phyloP scores from a whole-genome alignment of 2,888 invertebrate genomes.

The Schizaphis graminum region DNA sequence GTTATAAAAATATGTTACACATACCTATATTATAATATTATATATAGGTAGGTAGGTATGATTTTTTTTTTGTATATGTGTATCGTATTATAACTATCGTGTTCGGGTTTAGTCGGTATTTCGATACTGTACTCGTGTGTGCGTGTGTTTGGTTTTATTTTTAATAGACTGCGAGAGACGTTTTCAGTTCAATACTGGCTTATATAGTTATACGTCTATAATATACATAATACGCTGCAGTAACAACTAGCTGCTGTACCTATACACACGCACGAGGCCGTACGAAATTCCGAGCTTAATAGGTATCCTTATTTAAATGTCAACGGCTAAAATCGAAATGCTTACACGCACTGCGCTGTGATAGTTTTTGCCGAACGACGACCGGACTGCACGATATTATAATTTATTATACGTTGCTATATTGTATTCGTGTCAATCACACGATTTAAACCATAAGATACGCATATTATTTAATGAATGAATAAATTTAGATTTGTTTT shows the following conservation, averaged over 20 bases:
- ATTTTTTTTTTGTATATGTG: neutral
- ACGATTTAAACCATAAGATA: neutral
- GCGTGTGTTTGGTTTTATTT: neutral
- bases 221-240: neutral
- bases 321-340: slow-evolving; percentile 29
- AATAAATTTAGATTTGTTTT: neutral
- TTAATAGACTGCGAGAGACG: neutral
- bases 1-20: neutral
- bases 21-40: neutral
- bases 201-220: neutral
- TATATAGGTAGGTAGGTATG: neutral
- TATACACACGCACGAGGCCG: neutral
- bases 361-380: neutral
- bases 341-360: neutral
- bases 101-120: slow-evolving; percentile 1
- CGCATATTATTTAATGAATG: neutral
- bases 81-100: neutral
- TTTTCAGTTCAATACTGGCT: neutral
- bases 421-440: neutral
- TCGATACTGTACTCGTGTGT: slow-evolving; percentile 3
- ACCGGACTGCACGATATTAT: neutral
- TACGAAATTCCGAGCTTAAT: slow-evolving; percentile 41
- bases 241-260: neutral
- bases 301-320: slow-evolving; percentile 42
- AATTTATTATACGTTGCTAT: neutral